Conservation (phyloP, 2,113 vertebrate genomes). For the Onychorhynchus coronatus region DNA sequence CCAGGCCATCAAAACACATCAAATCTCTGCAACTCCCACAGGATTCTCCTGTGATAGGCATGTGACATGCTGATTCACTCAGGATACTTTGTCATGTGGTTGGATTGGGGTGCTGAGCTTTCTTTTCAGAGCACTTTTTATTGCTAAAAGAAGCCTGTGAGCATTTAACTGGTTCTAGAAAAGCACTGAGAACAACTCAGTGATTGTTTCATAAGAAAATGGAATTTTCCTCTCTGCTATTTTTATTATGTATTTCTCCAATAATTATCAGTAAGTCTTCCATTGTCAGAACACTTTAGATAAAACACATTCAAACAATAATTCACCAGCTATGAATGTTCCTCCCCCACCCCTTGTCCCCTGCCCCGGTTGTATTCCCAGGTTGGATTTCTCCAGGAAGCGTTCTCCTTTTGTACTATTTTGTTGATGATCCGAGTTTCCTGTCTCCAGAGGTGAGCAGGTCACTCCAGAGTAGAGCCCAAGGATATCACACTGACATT, state of each 20-base stretch:
- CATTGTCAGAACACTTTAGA: not conserved
- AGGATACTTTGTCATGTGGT: not conserved
- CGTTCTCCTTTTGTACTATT: not conserved
- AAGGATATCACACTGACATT: not conserved
- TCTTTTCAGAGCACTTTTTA: not conserved
- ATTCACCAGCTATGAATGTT: not conserved
- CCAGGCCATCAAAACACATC: not conserved
- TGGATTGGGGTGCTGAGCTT: not conserved
- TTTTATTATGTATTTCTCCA: not conserved
- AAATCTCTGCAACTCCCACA: not conserved
- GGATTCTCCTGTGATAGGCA: not conserved
- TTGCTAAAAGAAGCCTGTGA: not conserved
- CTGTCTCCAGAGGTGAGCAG: not conserved
- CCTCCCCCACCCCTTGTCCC: no score
- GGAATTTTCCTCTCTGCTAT: not conserved
- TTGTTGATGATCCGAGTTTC: not conserved
- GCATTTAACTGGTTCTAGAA: not conserved
- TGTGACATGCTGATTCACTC: not conserved
- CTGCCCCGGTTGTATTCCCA: not conserved
- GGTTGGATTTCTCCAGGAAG: not conserved
- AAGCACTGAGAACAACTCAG: not conserved
- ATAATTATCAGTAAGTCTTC: not conserved
- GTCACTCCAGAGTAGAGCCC: not conserved
- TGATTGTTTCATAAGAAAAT: not conserved
- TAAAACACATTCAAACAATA: not conserved